Evolutionary conservation across 2,113 vertebrate species (phyloP).

Genomic region (Gopherus flavomarginatus): DNA sequence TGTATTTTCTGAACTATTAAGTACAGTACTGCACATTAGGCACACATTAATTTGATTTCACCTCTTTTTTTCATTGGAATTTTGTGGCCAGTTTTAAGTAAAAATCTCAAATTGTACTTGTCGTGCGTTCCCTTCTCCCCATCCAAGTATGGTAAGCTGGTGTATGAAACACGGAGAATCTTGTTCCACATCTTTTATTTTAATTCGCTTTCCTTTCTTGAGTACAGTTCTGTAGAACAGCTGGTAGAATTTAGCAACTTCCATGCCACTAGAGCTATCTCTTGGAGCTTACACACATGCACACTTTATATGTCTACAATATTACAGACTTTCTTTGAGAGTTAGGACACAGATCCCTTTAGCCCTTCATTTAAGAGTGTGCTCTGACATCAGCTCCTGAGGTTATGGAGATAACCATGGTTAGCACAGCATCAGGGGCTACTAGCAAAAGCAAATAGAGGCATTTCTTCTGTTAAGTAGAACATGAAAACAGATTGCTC

Average conservation of each 20-base stretch:
- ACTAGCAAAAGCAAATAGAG: not conserved
- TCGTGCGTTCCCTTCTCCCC: constrained; percentile 25
- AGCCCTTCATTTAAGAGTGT: constrained; percentile 6
- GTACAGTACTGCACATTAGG: fast-evolving
- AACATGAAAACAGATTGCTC: constrained; percentile 7
- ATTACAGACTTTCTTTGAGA: constrained; percentile 64
- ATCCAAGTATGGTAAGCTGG: not conserved
- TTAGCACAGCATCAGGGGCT: not conserved
- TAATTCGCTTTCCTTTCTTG: constrained; percentile 29
- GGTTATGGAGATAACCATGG: not conserved
- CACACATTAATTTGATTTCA: constrained; percentile 8
- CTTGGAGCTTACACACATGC: constrained; percentile 26
- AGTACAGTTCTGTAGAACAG: constrained; percentile 24
- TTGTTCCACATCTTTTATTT: constrained; percentile 17
- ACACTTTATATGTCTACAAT: not conserved
- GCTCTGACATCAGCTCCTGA: constrained; percentile 35
- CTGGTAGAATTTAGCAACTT: constrained; percentile 49
- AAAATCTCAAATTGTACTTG: not conserved
- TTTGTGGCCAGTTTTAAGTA: constrained; percentile 37
- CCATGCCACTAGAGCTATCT: constrained; percentile 51
- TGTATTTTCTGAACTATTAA: not conserved
- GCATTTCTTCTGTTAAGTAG: constrained; percentile 20
- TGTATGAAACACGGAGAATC: constrained; percentile 23
- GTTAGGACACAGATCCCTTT: constrained; percentile 46
- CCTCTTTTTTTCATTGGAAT: not conserved